phyloP scores from a whole-genome alignment of 2,797 vertebrate species.

The Coendou prehensilis region DNA sequence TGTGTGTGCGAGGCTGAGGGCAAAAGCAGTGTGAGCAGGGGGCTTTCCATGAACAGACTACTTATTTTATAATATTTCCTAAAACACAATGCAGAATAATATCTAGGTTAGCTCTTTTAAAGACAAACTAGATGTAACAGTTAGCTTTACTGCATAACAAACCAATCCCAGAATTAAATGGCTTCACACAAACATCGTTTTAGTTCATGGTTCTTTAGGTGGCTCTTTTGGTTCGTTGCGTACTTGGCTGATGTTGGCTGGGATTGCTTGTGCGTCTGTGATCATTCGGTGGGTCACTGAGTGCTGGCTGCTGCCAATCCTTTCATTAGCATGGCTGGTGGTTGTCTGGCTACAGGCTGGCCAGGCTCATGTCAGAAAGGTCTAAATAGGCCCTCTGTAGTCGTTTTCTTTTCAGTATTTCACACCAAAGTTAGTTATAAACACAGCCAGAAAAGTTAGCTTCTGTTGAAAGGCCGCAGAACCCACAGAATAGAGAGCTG shows the following conservation, averaged over 20 bases:
- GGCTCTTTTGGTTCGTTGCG: neutral
- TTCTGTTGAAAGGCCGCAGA: slow-evolving; percentile 84
- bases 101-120: neutral
- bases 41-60: neutral
- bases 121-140: neutral
- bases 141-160: slow-evolving; percentile 16
- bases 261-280: neutral
- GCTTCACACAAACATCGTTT: neutral
- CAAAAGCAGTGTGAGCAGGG: neutral
- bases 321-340: neutral
- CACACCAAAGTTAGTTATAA: slow-evolving; percentile 74
- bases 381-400: slow-evolving; percentile 89
- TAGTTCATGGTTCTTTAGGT: neutral
- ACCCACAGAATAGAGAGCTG: slow-evolving; percentile 77
- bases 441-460: slow-evolving; percentile 83
- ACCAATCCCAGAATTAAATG: neutral
- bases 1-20: neutral
- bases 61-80: neutral
- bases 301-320: neutral
- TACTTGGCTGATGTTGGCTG: neutral
- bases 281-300: neutral
- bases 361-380: slow-evolving; percentile 84
- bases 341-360: neutral
- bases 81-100: neutral
- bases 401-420: slow-evolving; percentile 75